phyloP scores from a whole-genome alignment of 2,797 vertebrate species.

The Propithecus deckenii region DNA sequence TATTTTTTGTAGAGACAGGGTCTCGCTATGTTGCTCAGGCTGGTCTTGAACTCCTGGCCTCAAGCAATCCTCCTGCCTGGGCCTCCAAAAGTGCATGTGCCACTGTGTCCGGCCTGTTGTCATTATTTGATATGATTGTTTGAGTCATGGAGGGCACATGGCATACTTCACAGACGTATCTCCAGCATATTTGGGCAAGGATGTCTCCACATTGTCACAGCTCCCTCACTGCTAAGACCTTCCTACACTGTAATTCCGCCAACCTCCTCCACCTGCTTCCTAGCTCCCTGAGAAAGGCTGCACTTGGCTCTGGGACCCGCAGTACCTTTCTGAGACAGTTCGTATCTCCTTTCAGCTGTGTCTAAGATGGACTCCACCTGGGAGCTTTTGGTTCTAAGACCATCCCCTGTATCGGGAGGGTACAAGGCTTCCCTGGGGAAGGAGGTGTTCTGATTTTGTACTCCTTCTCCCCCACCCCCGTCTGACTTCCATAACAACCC shows the following conservation, averaged over 20 bases:
- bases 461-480: background rate
- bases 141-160: background rate
- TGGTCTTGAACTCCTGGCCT: background rate
- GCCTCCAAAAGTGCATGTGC: background rate
- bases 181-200: background rate
- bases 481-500: background rate
- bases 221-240: background rate
- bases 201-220: background rate
- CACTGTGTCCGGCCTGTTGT: background rate
- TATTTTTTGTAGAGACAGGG: background rate
- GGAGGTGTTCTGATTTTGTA: background rate
- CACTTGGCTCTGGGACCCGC: background rate
- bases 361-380: background rate
- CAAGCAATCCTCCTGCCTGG: background rate
- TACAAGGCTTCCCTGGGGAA: background rate
- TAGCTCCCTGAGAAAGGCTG: background rate
- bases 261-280: background rate
- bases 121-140: background rate
- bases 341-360: background rate
- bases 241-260: background rate
- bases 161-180: background rate
- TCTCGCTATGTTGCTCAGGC: background rate
- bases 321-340: background rate
- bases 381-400: background rate
- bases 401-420: background rate